phyloP scores from a whole-genome alignment of 2,797 vertebrate genomes.

The Parotocinclus haroldoi region DNA sequence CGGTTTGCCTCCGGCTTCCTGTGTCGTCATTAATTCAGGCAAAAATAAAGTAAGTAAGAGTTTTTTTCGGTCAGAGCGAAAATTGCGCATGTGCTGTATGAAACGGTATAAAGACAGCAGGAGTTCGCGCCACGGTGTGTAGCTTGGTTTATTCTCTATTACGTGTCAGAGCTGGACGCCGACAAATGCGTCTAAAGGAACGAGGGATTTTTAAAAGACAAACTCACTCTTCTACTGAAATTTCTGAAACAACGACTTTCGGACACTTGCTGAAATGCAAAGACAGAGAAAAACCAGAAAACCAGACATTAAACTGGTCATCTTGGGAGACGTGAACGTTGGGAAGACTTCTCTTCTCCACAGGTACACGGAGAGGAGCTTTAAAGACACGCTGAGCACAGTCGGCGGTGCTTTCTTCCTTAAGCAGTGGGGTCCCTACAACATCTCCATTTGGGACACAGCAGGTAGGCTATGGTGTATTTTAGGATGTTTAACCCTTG shows the following conservation, averaged over 20 bases:
- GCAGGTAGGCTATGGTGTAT: conserved; percentile 71
- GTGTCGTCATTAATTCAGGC: conserved; percentile 9
- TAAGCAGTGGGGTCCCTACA: conserved; percentile 91
- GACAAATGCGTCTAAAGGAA: no score
- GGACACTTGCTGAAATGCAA: conserved; percentile 53
- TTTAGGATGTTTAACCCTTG: no score
- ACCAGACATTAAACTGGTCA: conserved; percentile 90
- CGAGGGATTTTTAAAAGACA: neutral
- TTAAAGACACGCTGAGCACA: conserved; percentile 91
- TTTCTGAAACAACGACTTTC: neutral
- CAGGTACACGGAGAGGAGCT: conserved; percentile 89
- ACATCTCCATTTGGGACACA: conserved; percentile 95
- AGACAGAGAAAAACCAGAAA: conserved; percentile 73
- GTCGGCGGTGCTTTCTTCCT: conserved; percentile 94
- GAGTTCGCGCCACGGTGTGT: no score
- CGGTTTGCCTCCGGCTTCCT: neutral
- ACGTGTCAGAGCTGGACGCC: no score
- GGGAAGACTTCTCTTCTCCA: conserved; percentile 94
- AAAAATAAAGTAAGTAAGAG: no score
- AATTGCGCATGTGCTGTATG: neutral
- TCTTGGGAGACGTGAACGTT: conserved; percentile 93
- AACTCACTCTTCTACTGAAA: neutral
- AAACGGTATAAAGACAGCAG: neutral
- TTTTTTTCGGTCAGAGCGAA: neutral
- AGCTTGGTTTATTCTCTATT: no score